Evolutionary conservation across 2,113 vertebrate species (phyloP), one percentile per base, ranked within the genome.

Genomic region (Platichthys flesus): DNA sequence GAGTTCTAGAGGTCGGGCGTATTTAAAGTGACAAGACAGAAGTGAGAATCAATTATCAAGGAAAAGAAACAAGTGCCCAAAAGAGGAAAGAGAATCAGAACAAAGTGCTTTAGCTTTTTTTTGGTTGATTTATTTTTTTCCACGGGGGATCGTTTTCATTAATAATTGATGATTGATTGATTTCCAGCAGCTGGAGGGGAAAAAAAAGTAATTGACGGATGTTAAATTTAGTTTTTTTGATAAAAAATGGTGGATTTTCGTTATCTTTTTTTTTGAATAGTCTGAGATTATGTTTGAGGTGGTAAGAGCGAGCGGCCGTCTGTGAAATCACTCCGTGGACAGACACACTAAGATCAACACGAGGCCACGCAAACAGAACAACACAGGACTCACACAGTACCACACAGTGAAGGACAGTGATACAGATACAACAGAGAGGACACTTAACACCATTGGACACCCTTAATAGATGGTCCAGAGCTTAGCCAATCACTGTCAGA

Each of bases 391-490:
- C 74, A 88, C 80, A 90, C 61, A 69, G 71, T 78, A 85, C 79
- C 76, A 84, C 80, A 93, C 88, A 84, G 81, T 82, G 66, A 78
- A 79, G 67, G 85, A 88, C 84, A 84, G 90, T 65, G 82, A 71
- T 85, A 91, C 85, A 68, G 58, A 77, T 79, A 89, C 85, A 85
- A 89, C 91, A 91, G 57, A 88, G 81, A 90, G 79, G 82, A 91
- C 88, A 88, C 74, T 90, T 79, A 91, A 92, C 89, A 92, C 77
- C 91, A 88, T 91, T 93, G 94, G 93, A 94, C 94, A 94, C 93
- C 94, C 94, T 95, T 91, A 93, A 94, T 92, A 94, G 91, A 95
- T 94, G 93, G 93, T 94, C 94, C 94, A 91, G 86, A 83, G 78
- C 83, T 89, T 75, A 85, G 88, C 88, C 92, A 91, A 93, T 91